Base-by-base conservation (phyloP, 2,797 vertebrate genomes). In the Phoebastria nigripes region DNA sequence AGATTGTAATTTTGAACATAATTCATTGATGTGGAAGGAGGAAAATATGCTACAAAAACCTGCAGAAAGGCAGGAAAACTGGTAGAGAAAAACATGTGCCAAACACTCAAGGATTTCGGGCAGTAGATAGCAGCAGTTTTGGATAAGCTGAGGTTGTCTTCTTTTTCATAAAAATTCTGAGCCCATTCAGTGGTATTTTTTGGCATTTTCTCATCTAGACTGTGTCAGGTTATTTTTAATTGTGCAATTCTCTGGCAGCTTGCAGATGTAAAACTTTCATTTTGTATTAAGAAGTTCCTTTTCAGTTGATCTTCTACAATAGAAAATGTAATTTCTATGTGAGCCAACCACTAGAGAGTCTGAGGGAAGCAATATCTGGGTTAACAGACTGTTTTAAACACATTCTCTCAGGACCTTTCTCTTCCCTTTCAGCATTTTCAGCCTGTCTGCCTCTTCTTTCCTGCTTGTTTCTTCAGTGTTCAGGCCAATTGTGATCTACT, bases 291-390 rank as follows among this genome's bases (percentile, higher is more conserved):
- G 90, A 56, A 96, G 37, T 73, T 82, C 52, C 52, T 89, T 97
- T 93, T 96, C 83, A 69, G 82, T 90, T 94, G 69, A 93, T 87
- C 37, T 78, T 86, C 72, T 96, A 20, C 84, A 82, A 95, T 71
- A 90, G 82, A 85, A 97, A 97, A 96, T 88, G 70, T 97, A 96
- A 97, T 96, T 95, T 96, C 93, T 94, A 44, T 90, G 46, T 31
- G 24, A 93, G 62, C 65, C 82, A 89, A 52, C 76, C 95, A 95
- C 88, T 62, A 66, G 86, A 94, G 86, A 87, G 35, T 84, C 42
- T 76, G 74, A 58, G 19, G 24, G 73, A 97, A 89, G 47, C 69
- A 91, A 77, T 84, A 92, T 93, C 87, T 89, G 80, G 89, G 94
- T 91, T 94, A 93, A 96, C 42, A 86, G 83, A 55, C 62, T 89